Evolutionary conservation across 2,888 invertebrate species (phyloP).

Genomic region (Enchytraeus crypticus): DNA sequence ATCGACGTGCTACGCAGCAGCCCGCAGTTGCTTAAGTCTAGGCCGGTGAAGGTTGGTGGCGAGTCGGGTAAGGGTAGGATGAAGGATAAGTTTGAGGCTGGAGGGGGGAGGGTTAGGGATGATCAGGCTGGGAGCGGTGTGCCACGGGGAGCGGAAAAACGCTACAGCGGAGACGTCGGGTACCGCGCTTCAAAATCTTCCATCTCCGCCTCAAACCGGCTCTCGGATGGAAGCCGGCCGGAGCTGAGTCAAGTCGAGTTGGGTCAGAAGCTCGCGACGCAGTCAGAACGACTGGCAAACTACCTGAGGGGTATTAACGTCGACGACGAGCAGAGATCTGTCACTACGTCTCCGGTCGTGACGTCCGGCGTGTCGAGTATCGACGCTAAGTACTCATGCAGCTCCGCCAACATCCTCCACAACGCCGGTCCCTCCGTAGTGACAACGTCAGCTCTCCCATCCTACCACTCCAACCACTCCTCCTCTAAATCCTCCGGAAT

Average conservation of each 20-base stretch:
- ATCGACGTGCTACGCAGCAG: conserved; percentile 45
- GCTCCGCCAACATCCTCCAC: background rate
- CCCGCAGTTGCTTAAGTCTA: too few species aligned
- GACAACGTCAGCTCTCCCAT: background rate
- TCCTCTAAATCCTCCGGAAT: conserved; percentile 56
- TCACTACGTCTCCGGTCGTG: conserved; percentile 11
- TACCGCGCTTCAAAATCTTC: background rate
- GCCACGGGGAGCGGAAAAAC: background rate
- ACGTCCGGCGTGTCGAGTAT: conserved; percentile 19
- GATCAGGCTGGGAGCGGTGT: background rate
- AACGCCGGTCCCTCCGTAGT: background rate
- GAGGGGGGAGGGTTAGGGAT: background rate
- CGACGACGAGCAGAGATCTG: background rate
- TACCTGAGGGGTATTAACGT: background rate
- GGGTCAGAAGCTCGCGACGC: background rate
- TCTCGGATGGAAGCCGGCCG: background rate
- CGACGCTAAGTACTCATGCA: conserved; percentile 15
- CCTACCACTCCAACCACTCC: background rate
- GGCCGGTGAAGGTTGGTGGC: conserved; percentile 63
- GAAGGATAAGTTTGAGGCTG: conserved; percentile 14
- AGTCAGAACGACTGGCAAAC: background rate
- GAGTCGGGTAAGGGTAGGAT: conserved; percentile 21
- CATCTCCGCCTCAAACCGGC: background rate
- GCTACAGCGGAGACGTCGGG: background rate
- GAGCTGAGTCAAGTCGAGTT: background rate